Evolutionary conservation across 1,140 invertebrate species (phyloP), one percentile per base, ranked within the genome.

Genomic region (Aphaenogaster ashmeadi): DNA sequence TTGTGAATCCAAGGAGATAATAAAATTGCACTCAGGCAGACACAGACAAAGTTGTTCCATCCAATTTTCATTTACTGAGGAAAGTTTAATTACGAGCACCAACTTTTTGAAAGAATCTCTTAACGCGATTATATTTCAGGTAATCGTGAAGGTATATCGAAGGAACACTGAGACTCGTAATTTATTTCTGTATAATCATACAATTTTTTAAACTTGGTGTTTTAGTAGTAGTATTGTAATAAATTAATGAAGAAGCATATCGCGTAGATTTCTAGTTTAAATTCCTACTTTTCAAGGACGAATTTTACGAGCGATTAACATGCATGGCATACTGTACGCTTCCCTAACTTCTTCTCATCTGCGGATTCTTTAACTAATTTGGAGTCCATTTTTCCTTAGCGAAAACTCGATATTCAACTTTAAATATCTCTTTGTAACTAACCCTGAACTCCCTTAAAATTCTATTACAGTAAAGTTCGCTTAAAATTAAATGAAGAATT

Each of bases 331-430:
- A 64, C 4, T 33, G 8, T 52, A 27, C n/a, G 15, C 15, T 79
- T 67, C 18, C 11, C 27, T 47, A n/a, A 36, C 33, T 79, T 64
- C 38, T 33, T 36, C 41, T 79, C 77, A 8, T 66, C n/a, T 21
- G n/a, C 44, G 47, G 62, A 41, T 67, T 80, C 44, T 52, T 80
- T 15, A 33, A 80, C 44, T 67, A 69, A 81, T 41, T 78, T 67
- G 11, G 18, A 67, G 21, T 80, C 47, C 33, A 79, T 67, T 81
- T 69, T 58, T 56, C 21, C 15, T 44, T 21, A 3, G 27, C 9
- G 44, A 69, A 69, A 69, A 81, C 41, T 81, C 52, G 47, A 71
- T 81, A 33, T 71, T 81, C 50, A 44, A 56, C 50, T 71, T 81
- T 71, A 56, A 81, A 81, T 71, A 81, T 56, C 62, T 41, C 54